Base-by-base conservation (phyloP, 2,797 vertebrate species). In the Ptychadena robeensis region DNA sequence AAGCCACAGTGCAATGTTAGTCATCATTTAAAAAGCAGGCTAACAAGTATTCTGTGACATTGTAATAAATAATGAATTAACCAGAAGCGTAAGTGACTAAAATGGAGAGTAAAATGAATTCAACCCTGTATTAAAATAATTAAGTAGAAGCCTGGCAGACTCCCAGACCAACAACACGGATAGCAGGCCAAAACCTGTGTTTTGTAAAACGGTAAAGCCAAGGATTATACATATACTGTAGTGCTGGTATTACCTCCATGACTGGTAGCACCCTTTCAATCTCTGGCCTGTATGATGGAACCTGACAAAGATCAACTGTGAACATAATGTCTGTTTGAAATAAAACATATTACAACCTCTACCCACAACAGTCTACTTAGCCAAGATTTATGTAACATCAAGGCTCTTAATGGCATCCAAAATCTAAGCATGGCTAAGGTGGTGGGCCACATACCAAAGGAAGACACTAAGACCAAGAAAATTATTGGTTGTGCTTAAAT, bases 51-150 rank as follows among this genome's bases (percentile, higher is more conserved):
- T 48, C 25, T 61, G 59, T 59, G 14, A 73, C 34, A 35, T 14
- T 73, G 5, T 61, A 61, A 18, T 32, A 61, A 73, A 59, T 59
- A 27, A 73, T 59, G 40, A 63, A 34, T 57, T 57, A 34, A 37
- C 32, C 25, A 38, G 14, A 37, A 40, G 35, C 15, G 6, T 25
- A 31, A 48, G 38, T 44, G 27, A 22, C 4, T 48, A 72, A 31
- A 72, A 9, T 61, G 59, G 12, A 22, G 35, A 69, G 11, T 69
- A 38, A 22, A 11, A 38, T 69, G 25, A 27, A 35, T 69, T 40
- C 11, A 61, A 25, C 2, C 27, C 59, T 61, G 27, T 61, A 61
- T 61, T 61, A 28, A 61, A 61, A 61, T 28, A 61, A 10, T 61
- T 27, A 25, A 61, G 59, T 61, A 25, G 3, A 27, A 27, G 4